These are phyloP conservation scores for Microplitis demolitor DNA, from an alignment of 1,140 invertebrate genomes.

Conservation along the genomic window DNA sequence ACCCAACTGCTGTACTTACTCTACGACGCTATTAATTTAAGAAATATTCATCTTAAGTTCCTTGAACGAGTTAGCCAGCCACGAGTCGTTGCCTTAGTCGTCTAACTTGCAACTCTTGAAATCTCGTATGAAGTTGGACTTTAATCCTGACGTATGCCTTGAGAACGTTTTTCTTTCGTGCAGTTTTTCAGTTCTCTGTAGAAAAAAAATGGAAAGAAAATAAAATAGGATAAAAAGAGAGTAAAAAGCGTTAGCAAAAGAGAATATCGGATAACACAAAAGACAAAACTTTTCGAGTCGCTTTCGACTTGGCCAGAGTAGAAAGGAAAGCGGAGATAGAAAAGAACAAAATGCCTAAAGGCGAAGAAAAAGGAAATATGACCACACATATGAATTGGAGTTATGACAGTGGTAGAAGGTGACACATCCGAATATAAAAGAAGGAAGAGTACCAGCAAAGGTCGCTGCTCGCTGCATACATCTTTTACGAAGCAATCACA, in stretches of 20 bases:
- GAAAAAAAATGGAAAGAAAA: not conserved
- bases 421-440: slow-evolving; percentile 18
- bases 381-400: slow-evolving; percentile 20
- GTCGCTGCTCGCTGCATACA: slow-evolving; percentile 52
- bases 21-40: slow-evolving; percentile 18
- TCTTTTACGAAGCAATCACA: slow-evolving; percentile 61
- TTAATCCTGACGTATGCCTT: slow-evolving; percentile 22
- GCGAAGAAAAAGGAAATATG: not conserved
- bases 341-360: slow-evolving; percentile 8
- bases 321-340: not conserved
- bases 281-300: slow-evolving; percentile 7
- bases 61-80: not conserved
- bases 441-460: slow-evolving; percentile 7
- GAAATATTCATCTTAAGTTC: slow-evolving; percentile 19
- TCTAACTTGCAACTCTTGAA: not conserved
- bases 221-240: not conserved
- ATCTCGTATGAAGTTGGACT: not conserved
- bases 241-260: not conserved
- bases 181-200: not conserved
- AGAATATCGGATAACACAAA: slow-evolving; percentile 20
- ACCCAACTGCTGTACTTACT: slow-evolving; percentile 11
- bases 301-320: not conserved
- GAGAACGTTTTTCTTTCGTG: slow-evolving; percentile 11
- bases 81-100: not conserved
- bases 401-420: slow-evolving; percentile 6